Evolutionary conservation across 2,113 vertebrate species (phyloP).

Genomic region (Paraplagusia blochii): DNA sequence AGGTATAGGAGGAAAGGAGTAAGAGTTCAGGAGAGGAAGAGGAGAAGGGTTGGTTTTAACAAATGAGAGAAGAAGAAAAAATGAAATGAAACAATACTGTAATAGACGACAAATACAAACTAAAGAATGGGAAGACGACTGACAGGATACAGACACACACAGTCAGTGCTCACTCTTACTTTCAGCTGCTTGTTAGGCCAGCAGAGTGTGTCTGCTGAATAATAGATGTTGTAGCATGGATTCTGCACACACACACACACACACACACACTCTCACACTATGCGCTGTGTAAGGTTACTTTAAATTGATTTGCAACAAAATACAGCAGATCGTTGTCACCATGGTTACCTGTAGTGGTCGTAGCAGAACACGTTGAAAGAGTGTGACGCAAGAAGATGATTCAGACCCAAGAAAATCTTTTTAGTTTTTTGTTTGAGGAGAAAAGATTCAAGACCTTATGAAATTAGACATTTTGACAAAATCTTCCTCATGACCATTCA

Average conservation of each 20-base stretch:
- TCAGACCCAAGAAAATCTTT: too few species aligned
- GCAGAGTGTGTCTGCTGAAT: constrained; percentile 66
- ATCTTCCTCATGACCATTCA: too few species aligned
- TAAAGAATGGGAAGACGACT: constrained; percentile 14
- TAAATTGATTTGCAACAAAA: constrained; percentile 25
- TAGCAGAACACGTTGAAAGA: too few species aligned
- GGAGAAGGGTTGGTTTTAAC: neutral
- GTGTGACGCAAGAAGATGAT: too few species aligned
- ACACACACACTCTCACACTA: constrained; percentile 11
- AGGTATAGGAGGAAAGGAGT: neutral
- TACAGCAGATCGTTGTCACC: neutral
- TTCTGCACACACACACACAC: constrained; percentile 27
- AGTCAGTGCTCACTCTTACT: constrained; percentile 47
- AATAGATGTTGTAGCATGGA: constrained; percentile 64
- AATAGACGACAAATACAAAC: constrained; percentile 2
- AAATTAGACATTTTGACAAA: too few species aligned
- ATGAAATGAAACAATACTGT: too few species aligned
- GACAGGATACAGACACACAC: constrained; percentile 21
- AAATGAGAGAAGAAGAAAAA: neutral
- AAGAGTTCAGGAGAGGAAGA: neutral
- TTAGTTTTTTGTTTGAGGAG: too few species aligned
- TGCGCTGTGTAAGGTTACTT: constrained; percentile 6
- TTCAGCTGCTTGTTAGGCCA: constrained; percentile 65
- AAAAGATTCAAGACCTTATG: too few species aligned
- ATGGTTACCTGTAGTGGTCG: neutral